phyloP scores from a whole-genome alignment of 2,113 vertebrate species.

The Corvus moneduloides region DNA sequence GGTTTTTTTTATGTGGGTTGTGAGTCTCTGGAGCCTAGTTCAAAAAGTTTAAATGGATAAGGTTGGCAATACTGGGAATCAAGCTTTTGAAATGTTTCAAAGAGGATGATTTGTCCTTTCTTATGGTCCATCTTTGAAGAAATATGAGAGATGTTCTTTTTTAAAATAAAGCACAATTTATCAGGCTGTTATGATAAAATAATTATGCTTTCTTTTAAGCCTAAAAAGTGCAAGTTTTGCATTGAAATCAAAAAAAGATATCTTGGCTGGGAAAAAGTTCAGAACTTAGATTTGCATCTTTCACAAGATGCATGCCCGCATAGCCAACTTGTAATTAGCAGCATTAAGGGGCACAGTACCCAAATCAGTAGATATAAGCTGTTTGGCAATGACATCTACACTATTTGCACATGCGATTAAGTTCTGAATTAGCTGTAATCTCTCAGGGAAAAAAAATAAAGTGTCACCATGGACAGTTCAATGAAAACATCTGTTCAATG shows the following conservation, averaged over 20 bases:
- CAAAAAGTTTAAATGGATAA: background rate
- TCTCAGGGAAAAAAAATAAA: background rate
- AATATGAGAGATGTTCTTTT: background rate
- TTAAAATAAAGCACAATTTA: background rate
- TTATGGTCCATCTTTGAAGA: background rate
- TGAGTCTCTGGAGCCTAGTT: background rate
- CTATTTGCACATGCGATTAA: background rate
- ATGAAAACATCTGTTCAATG: conserved; percentile 35
- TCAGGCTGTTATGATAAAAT: background rate
- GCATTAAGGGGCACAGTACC: background rate
- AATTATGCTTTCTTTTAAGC: background rate
- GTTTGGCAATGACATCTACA: background rate
- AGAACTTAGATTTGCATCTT: background rate
- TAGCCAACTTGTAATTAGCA: background rate
- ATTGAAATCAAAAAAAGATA: background rate
- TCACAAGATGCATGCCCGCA: background rate
- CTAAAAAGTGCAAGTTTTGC: background rate
- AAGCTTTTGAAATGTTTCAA: background rate
- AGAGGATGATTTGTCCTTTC: background rate
- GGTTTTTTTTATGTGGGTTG: background rate
- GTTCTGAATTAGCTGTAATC: conserved; percentile 34
- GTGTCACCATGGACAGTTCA: conserved; percentile 8
- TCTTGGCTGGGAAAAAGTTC: background rate
- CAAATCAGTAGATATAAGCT: background rate
- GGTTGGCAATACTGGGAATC: background rate